phyloP scores from a whole-genome alignment of 2,888 invertebrate species.

The Aricia artaxerxes region DNA sequence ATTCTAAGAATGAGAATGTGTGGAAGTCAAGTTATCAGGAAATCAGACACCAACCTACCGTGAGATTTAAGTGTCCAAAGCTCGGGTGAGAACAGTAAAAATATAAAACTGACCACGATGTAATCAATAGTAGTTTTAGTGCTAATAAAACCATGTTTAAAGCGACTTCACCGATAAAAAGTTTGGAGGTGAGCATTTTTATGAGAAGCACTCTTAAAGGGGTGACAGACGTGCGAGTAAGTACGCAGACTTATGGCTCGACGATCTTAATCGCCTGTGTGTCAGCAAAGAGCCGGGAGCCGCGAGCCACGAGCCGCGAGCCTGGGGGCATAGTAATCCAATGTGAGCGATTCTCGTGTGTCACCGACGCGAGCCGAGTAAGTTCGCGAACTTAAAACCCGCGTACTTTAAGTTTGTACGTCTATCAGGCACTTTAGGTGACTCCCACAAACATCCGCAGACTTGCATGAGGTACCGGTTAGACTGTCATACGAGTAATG shows the following conservation, averaged over 20 bases:
- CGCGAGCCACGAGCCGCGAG: too few species aligned
- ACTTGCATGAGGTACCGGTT: not conserved
- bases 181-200: not conserved
- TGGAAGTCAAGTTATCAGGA: not conserved
- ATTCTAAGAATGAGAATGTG: not conserved
- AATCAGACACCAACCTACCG: not conserved
- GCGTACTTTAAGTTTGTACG: too few species aligned
- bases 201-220: not conserved
- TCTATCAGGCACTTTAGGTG: not conserved
- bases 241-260: too few species aligned
- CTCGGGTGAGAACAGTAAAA: not conserved
- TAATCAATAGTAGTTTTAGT: constrained; percentile 4
- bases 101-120: not conserved
- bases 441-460: constrained; percentile 6
- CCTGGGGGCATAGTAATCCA: too few species aligned
- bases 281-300: too few species aligned
- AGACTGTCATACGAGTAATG: not conserved
- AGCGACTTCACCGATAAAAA: not conserved
- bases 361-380: too few species aligned
- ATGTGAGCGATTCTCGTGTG: too few species aligned
- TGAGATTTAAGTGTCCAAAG: not conserved
- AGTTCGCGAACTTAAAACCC: too few species aligned
- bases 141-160: constrained; percentile 1
- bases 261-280: too few species aligned
- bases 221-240: too few species aligned